Conservation (phyloP, 2,888 invertebrate species). For the Eupithecia inturbata region DNA sequence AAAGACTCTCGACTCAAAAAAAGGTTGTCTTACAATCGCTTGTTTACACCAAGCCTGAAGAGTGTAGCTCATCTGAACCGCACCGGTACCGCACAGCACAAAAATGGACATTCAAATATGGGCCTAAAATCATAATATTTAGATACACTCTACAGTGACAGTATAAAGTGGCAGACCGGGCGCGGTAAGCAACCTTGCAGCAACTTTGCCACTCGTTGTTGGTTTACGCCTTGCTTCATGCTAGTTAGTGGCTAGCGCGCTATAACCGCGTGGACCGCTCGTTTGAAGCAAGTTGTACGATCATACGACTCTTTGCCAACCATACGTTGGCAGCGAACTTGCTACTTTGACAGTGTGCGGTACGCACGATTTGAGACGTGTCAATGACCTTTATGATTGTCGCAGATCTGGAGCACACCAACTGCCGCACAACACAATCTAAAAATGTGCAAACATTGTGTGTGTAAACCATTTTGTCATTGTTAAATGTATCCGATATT, state of each 20-base stretch:
- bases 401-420: no score
- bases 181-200: neutral
- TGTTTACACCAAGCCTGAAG: neutral
- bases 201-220: neutral
- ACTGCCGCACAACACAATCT: no score
- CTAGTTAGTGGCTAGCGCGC: neutral
- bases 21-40: neutral
- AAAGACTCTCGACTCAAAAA: neutral
- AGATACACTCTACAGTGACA: neutral
- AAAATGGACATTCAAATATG: no score
- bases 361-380: no score
- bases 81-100: no score
- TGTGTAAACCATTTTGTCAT: neutral
- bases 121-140: neutral
- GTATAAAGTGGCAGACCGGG: neutral
- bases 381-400: no score
- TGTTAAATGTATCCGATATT: neutral
- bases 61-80: neutral
- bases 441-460: neutral
- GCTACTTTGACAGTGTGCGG: no score
- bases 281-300: neutral
- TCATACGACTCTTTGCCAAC: neutral
- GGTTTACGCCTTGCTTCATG: neutral
- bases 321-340: neutral
- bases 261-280: neutral